Conservation (phyloP, 2,888 invertebrate genomes). For the Balanococcus diminutus region DNA sequence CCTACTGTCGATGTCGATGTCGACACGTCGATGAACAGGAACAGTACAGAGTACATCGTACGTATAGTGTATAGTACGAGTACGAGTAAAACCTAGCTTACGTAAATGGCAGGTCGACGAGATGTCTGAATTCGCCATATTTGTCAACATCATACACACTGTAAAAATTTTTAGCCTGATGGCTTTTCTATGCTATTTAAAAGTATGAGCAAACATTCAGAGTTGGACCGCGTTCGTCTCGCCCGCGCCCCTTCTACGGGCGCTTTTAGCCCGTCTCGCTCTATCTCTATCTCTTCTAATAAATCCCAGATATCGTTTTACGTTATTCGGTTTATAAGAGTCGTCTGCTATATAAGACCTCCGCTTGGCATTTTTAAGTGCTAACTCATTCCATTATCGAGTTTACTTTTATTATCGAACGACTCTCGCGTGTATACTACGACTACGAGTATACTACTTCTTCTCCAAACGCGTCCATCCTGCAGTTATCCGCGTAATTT, state of each 20-base stretch:
- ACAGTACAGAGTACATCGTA: background rate
- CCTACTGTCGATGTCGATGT: background rate
- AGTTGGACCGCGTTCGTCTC: background rate
- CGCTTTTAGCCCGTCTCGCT: background rate
- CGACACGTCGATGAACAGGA: no score
- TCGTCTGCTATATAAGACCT: conserved; percentile 30
- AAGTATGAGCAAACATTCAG: conserved; percentile 45
- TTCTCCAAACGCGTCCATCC: conserved; percentile 51
- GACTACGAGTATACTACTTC: background rate
- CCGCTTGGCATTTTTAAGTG: conserved; percentile 45
- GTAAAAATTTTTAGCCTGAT: conserved; percentile 43
- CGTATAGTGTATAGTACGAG: background rate
- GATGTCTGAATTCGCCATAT: conserved; percentile 42
- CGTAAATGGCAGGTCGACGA: conserved; percentile 36
- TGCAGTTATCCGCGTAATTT: conserved; percentile 48
- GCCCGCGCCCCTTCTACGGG: background rate
- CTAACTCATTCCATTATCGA: conserved; percentile 54
- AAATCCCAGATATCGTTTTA: conserved; percentile 51
- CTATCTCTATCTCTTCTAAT: conserved; percentile 28
- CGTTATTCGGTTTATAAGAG: conserved; percentile 44
- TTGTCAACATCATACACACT: conserved; percentile 21
- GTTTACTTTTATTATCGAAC: conserved; percentile 52
- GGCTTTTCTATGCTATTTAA: conserved; percentile 42
- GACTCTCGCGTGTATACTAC: no score
- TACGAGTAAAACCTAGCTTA: background rate